These are phyloP conservation scores for Microcebus tavaratra DNA, from an alignment of 2,113 vertebrate species.

Conservation along the genomic window DNA sequence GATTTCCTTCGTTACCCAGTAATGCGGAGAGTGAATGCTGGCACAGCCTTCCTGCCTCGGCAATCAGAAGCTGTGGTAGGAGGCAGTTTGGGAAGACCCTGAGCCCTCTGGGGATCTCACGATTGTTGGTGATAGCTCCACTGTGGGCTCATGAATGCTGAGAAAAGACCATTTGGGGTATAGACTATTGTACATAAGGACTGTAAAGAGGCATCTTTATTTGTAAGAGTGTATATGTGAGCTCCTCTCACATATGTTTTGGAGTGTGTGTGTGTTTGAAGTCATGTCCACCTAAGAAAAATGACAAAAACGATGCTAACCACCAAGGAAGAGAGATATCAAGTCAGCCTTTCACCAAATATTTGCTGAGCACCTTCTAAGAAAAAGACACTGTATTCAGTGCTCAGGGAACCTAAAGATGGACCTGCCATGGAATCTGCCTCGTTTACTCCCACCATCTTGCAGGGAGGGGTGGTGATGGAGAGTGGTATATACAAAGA, in stretches of 20 bases:
- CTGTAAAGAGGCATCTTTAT: background rate
- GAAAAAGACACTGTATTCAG: background rate
- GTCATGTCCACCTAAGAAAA: background rate
- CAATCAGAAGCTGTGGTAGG: background rate
- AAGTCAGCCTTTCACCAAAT: background rate
- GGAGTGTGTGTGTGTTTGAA: background rate
- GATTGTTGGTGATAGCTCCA: background rate
- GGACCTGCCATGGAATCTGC: background rate
- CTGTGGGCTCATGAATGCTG: background rate
- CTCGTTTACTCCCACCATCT: background rate
- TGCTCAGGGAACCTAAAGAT: background rate
- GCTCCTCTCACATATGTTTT: background rate
- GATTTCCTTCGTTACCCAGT: background rate
- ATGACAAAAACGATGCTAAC: background rate
- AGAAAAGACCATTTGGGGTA: background rate
- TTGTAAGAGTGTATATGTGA: background rate
- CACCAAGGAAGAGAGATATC: background rate
- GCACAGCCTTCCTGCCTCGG: background rate
- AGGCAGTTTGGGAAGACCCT: background rate
- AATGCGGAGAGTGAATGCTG: background rate
- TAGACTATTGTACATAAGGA: background rate
- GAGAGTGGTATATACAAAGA: background rate
- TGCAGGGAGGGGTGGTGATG: too few species aligned
- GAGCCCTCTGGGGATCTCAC: background rate
- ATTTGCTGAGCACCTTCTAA: background rate